A percentile compares a stretch with the other conserved stretches of the same genome.
Evolutionary conservation across 2,888 invertebrate genomes (phyloP).

Genomic region (Agrochola lota): DNA sequence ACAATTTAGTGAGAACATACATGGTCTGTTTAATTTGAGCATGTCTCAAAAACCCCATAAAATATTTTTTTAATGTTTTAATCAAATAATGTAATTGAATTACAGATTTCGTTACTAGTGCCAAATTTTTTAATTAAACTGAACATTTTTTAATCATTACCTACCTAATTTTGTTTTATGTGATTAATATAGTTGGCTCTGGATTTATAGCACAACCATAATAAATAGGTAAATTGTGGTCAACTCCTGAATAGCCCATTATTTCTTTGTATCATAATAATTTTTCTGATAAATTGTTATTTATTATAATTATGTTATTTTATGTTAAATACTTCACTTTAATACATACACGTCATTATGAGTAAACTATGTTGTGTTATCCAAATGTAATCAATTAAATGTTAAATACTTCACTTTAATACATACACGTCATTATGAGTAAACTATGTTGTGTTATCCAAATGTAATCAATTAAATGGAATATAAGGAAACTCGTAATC

Average conservation of each 20-base stretch:
- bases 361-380: neutral
- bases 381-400: neutral
- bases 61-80: neutral
- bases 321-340: neutral
- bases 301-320: neutral
- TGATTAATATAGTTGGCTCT: too few relatives aligned
- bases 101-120: neutral
- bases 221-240: neutral
- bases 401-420: neutral
- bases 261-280: neutral
- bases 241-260: neutral
- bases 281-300: neutral
- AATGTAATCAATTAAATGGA: neutral
- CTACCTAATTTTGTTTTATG: neutral
- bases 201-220: neutral
- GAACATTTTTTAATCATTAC: neutral
- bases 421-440: neutral
- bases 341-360: neutral
- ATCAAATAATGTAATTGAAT: conserved; percentile 17
- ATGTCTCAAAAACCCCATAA: neutral
- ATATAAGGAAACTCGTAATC: neutral
- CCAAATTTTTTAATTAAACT: conserved; percentile 3
- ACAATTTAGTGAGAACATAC: neutral
- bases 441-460: neutral
- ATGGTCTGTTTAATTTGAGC: neutral